These are phyloP conservation scores for Hirtodrosophila cameraria DNA, from an alignment of 2,888 invertebrate genomes.

Conservation along the genomic window DNA sequence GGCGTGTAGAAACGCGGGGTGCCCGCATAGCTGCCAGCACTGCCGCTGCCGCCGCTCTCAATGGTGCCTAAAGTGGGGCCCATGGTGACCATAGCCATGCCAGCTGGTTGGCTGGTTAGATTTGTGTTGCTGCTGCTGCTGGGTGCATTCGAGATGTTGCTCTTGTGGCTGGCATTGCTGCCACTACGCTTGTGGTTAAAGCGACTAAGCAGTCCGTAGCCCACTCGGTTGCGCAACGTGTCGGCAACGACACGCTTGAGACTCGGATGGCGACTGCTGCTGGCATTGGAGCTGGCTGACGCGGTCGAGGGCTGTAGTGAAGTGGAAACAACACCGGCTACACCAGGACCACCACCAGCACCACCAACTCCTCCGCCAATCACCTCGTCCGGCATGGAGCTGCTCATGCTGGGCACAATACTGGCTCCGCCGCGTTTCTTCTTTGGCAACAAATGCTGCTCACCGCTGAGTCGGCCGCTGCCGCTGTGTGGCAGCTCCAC, in stretches of 20 bases:
- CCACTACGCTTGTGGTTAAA: slow-evolving; percentile 81
- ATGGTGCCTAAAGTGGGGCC: slow-evolving; percentile 64
- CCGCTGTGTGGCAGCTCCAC: slow-evolving; percentile 65
- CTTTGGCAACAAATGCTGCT: slow-evolving; percentile 73
- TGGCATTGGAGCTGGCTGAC: slow-evolving; percentile 80
- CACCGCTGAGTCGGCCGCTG: slow-evolving; percentile 65
- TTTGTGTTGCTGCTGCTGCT: slow-evolving; percentile 78
- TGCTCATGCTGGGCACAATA: slow-evolving; percentile 73
- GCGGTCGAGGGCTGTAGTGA: slow-evolving; percentile 79
- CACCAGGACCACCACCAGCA: slow-evolving; percentile 6
- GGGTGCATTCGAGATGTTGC: slow-evolving; percentile 75
- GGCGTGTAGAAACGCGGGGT: slow-evolving; percentile 76
- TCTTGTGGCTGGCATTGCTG: slow-evolving; percentile 79
- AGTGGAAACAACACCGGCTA: slow-evolving; percentile 41
- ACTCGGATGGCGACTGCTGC: slow-evolving; percentile 70
- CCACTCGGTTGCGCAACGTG: slow-evolving; percentile 56
- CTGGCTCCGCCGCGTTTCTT: slow-evolving; percentile 42
- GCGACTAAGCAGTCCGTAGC: slow-evolving; percentile 61
- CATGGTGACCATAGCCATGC: slow-evolving; percentile 62
- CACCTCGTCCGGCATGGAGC: slow-evolving; percentile 80
- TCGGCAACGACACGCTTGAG: slow-evolving; percentile 78
- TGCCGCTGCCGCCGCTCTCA: slow-evolving; percentile 78
- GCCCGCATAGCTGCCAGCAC: slow-evolving; percentile 75
- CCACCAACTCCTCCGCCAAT: slow-evolving; percentile 38
- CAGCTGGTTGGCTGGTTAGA: slow-evolving; percentile 63